Conservation (phyloP, 2,797 vertebrate species). For the Sternotherus odoratus region DNA sequence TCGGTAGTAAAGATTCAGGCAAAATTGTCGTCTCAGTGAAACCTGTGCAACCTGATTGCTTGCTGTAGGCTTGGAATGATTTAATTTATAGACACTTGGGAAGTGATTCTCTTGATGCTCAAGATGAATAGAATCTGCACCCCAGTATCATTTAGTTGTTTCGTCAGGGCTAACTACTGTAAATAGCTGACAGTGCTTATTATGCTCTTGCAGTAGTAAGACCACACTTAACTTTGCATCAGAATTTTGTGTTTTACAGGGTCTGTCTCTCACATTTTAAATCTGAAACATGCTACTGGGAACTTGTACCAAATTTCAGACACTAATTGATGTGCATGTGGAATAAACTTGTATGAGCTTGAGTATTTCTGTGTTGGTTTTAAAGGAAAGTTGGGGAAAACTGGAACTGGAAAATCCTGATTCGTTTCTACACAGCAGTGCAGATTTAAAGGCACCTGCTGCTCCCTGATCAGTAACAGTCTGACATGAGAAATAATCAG, state of each 20-base stretch:
- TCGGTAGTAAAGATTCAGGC: not conserved
- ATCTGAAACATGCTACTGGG: too few species aligned
- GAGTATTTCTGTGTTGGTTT: too few species aligned
- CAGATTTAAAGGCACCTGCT: not conserved
- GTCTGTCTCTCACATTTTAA: too few species aligned
- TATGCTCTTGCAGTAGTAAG: not conserved
- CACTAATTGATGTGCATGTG: too few species aligned
- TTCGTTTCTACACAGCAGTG: not conserved
- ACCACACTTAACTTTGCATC: too few species aligned
- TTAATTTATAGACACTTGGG: not conserved
- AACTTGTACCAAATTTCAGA: too few species aligned
- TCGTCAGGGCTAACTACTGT: not conserved
- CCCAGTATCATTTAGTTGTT: not conserved
- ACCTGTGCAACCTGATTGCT: not conserved
- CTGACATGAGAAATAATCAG: not conserved
- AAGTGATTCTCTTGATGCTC: not conserved
- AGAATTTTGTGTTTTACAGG: too few species aligned
- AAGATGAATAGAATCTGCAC: not conserved
- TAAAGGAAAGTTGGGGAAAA: too few species aligned
- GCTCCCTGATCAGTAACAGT: not conserved
- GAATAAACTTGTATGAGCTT: too few species aligned
- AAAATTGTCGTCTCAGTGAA: not conserved
- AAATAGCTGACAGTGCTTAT: not conserved
- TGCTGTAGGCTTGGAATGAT: not conserved
- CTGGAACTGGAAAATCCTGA: not conserved